Base-by-base conservation (phyloP, 2,113 vertebrate species). In the Cromileptes altivelis region DNA sequence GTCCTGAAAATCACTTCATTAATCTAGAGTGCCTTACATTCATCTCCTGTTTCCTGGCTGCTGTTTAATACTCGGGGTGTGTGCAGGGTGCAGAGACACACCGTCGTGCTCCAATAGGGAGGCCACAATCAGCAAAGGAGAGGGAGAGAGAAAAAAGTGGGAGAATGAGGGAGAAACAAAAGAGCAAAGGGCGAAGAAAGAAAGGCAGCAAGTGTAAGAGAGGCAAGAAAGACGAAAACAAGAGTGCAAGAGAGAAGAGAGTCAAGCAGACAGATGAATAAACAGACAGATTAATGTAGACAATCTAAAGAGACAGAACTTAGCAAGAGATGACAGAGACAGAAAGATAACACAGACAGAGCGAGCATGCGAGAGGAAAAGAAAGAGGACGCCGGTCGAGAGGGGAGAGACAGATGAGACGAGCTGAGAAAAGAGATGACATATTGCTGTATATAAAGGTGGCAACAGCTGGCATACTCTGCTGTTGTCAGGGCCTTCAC, bases 391-490 rank as follows among this genome's bases (percentile, higher is more conserved):
- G 42, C 63, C 13, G 19, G 73, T 68, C 0, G n/a, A 71, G 50
- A 21, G 67, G 57, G 57, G 73, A 64, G 62, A 81, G 85, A 85
- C 61, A 77, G 81, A 85, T 80, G 74, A 90, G 87, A 86, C 5
- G 74, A 52, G 72, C 62, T 69, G 81, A 82, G 73, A 57, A 72
- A 69, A 78, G 71, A 84, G 75, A 82, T 87, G 86, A 92, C 82
- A 91, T 78, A 78, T 75, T 47, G 77, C 84, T 84, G 88, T 83
- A 72, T 88, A 81, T 88, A 89, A 89, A 89, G 85, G 89, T 82
- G 89, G 71, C 70, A 91, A 88, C 90, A 91, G 90, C 90, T 89
- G 89, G 85, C 61, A 72, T 75, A 65, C 78, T 91, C 65, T 69
- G 76, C 87, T 91, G 89, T 83, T 91, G 87, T 82, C 84, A 71